Evolutionary conservation across 2,113 vertebrate species (phyloP), one percentile per base, ranked within the genome.

Genomic region (Cyphomyrus discorhynchus): DNA sequence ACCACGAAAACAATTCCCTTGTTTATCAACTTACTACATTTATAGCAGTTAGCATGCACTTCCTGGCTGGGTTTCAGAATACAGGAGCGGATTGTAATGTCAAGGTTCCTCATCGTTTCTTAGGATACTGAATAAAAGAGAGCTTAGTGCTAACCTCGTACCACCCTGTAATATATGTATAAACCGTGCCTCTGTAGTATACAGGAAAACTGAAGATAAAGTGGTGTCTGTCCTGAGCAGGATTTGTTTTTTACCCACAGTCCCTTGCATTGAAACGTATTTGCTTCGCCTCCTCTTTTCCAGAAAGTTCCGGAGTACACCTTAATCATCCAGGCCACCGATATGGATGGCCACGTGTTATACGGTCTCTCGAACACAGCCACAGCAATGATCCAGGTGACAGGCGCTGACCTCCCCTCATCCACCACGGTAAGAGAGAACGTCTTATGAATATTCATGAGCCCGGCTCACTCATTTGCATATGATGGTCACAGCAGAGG

Each of bases 1-100:
- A 92, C 92, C 92, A 74, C 93, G 92, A 94, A 95, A 94, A 93
- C 94, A 94, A 95, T 95, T 95, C 93, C 80, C 39, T 84, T 46
- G 19, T 84, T 84, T 84, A 84, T 24, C 80, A 19, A 10, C 39
- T 84, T 84, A 84, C 9, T 84, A 3, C 21, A n/a, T n/a, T 84
- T 84, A 84, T 10, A 70, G n/a, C 27, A 31, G 27, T 70, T 70
- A 70, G n/a, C 62, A 70, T 31, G 62, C 10, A 70, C 62, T 70
- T 70, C n/a, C 62, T 31, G 62, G 27, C 62, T 13, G 62, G 62
- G 27, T 70, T 70, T 70, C 62, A 31, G 62, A 70, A 70, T 27
- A 31, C 27, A 5, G n/a, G 27, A 70, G 62, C 0, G 27, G n/a
- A 31, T 70, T 31, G 62, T 31, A 70, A 70, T 70, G n/a, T 70